phyloP scores from a whole-genome alignment of 1,140 invertebrate species.

The Eurosta solidaginis region DNA sequence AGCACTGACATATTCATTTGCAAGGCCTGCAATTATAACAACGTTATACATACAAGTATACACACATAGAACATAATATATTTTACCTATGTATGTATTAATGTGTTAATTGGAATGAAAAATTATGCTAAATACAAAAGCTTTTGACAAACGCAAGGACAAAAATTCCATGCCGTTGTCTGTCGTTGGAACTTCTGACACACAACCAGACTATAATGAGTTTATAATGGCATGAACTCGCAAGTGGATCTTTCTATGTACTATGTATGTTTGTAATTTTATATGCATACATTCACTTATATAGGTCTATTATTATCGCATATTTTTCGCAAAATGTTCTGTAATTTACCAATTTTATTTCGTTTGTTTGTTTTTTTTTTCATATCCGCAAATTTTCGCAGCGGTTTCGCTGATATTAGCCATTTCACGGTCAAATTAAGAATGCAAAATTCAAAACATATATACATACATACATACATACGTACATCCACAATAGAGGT shows the following conservation, averaged over 20 bases:
- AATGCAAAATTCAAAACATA: too few relatives aligned
- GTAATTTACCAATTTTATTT: not conserved
- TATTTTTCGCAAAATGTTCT: not conserved
- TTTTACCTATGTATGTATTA: not conserved
- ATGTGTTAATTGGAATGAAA: not conserved
- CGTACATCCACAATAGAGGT: not conserved
- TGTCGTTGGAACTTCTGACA: too few relatives aligned
- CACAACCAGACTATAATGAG: too few relatives aligned
- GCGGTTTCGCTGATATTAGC: not conserved
- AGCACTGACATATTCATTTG: not conserved
- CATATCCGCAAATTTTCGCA: not conserved
- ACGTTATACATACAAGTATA: not conserved
- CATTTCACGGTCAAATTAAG: conserved; percentile 5
- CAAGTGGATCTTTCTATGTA: too few relatives aligned
- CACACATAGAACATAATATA: not conserved
- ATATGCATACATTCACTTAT: not conserved
- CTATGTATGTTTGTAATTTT: too few relatives aligned
- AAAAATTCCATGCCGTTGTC: not conserved
- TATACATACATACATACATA: not conserved
- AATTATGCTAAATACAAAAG: not conserved
- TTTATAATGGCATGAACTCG: too few relatives aligned
- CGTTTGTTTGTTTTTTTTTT: not conserved
- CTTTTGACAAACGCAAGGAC: not conserved
- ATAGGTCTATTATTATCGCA: not conserved
- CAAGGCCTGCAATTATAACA: not conserved